Evolutionary conservation across 2,113 vertebrate genomes (phyloP).

Genomic region (Orthochromis malagaraziensis): DNA sequence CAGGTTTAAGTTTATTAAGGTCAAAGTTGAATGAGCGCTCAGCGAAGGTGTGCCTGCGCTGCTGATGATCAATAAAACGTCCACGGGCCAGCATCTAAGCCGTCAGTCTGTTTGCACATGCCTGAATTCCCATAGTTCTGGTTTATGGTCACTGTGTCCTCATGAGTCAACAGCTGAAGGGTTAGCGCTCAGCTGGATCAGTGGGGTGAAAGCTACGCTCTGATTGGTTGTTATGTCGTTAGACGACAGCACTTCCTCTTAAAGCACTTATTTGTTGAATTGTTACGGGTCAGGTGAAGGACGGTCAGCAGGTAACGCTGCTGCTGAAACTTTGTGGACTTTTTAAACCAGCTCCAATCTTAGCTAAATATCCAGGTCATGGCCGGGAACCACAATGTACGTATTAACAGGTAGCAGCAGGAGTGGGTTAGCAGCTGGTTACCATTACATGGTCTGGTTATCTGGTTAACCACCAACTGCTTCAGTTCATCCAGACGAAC

Average conservation of each 20-base stretch:
- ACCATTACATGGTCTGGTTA: not conserved
- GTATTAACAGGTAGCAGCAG: not conserved
- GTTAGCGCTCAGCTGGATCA: not conserved
- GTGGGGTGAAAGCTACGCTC: accelerated
- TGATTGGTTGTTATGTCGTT: not conserved
- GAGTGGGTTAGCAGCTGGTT: not conserved
- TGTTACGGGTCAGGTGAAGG: not conserved
- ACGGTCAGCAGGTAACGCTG: not conserved
- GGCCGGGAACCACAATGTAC: not conserved
- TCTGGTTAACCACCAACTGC: not conserved
- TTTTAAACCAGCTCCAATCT: not conserved
- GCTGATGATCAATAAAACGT: not conserved
- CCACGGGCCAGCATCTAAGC: not conserved
- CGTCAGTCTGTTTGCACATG: not conserved
- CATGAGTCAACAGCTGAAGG: not conserved
- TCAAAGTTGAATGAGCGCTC: not conserved
- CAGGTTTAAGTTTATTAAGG: not conserved
- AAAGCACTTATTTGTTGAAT: not conserved
- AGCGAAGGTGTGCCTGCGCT: not conserved
- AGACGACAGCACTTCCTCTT: not conserved
- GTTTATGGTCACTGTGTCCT: not conserved
- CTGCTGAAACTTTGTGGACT: not conserved
- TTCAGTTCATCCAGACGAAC: not conserved
- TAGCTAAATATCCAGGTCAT: not conserved
- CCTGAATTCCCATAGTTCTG: not conserved